phyloP scores from a whole-genome alignment of 2,888 invertebrate genomes.

The Nomada ferruginata region DNA sequence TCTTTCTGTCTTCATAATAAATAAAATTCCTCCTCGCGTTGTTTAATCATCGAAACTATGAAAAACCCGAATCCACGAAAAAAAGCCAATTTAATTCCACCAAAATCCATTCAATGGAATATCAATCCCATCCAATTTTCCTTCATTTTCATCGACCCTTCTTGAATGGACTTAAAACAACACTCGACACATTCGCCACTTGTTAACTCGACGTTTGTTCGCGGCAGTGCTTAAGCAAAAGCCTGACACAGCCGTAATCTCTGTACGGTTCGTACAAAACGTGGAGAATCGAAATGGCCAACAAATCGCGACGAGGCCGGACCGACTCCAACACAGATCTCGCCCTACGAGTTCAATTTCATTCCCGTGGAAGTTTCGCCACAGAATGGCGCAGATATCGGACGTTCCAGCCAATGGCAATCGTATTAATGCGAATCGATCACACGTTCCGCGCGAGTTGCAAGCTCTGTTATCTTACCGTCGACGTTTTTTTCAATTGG shows the following conservation, averaged over 20 bases:
- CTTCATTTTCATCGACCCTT: neutral
- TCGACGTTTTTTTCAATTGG: slow-evolving; percentile 56
- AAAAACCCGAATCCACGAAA: no score
- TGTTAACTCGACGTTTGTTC: slow-evolving; percentile 2
- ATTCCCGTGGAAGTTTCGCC: slow-evolving; percentile 32
- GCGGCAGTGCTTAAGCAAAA: neutral
- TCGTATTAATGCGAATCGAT: slow-evolving; percentile 71
- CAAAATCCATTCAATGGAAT: no score
- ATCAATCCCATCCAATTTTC: neutral
- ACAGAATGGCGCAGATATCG: slow-evolving; percentile 45
- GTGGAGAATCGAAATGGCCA: slow-evolving; percentile 16
- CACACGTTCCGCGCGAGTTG: slow-evolving; percentile 63
- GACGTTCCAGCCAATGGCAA: slow-evolving; percentile 52
- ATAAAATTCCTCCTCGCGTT: no score
- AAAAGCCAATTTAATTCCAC: no score
- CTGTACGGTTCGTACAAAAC: neutral
- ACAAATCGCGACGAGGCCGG: slow-evolving; percentile 29
- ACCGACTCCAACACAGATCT: neutral
- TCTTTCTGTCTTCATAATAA: no score
- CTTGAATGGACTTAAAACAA: neutral
- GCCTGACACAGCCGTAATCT: neutral
- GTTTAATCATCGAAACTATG: no score
- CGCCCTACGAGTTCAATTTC: slow-evolving; percentile 50
- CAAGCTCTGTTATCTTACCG: slow-evolving; percentile 59
- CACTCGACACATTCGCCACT: neutral